These are phyloP conservation scores for Drosophila lacteicornis DNA, from an alignment of 1,140 invertebrate genomes.

Conservation along the genomic window DNA sequence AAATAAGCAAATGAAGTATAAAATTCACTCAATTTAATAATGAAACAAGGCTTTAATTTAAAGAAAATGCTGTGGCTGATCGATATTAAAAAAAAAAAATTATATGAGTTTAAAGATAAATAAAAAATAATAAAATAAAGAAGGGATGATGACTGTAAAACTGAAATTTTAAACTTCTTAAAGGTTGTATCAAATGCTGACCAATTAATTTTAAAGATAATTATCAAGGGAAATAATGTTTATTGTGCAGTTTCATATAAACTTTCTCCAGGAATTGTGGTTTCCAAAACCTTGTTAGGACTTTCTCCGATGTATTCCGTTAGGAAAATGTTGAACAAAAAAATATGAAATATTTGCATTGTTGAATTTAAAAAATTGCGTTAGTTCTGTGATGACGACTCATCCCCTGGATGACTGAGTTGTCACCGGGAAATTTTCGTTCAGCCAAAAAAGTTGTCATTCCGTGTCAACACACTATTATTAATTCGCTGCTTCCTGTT, in stretches of 20 bases:
- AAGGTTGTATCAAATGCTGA: too few relatives aligned
- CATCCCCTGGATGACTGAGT: background rate
- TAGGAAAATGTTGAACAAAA: background rate
- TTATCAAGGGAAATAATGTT: too few relatives aligned
- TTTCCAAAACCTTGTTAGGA: background rate
- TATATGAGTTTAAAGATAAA: background rate
- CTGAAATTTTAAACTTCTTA: too few relatives aligned
- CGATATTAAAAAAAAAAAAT: too few relatives aligned
- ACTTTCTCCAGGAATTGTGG: too few relatives aligned
- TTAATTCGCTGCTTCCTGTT: conserved; percentile 36
- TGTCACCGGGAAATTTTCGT: conserved; percentile 6
- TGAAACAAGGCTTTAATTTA: background rate
- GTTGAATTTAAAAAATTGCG: background rate
- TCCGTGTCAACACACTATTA: conserved; percentile 24
- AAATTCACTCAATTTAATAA: conserved; percentile 2
- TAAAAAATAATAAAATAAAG: background rate
- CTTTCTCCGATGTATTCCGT: background rate
- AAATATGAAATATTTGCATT: background rate
- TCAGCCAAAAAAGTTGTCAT: conserved; percentile 33
- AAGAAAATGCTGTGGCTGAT: background rate
- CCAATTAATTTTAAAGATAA: too few relatives aligned
- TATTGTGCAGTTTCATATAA: too few relatives aligned
- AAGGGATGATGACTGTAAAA: too few relatives aligned
- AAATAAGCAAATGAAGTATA: conserved; percentile 5
- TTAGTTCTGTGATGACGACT: background rate